Evolutionary conservation across 2,888 invertebrate species (phyloP), one percentile per base, ranked within the genome.

Genomic region (Apamea monoglypha): DNA sequence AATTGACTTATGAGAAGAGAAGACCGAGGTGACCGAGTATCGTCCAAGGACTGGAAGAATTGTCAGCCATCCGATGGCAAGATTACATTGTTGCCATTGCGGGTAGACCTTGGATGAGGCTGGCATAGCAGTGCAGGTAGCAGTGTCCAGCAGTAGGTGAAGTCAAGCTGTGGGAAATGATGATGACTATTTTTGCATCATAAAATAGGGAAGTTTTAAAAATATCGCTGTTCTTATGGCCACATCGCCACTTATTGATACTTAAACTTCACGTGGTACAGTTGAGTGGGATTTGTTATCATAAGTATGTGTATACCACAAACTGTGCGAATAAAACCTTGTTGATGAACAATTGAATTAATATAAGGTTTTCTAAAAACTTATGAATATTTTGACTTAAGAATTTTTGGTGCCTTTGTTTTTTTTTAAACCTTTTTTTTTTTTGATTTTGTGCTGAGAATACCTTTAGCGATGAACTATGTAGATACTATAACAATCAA

Each of bases 191-290:
- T n/a, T 14, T 14, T 18, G 12, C 4, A 36, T 25, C n/a, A 32
- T 44, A 14, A 56, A 12, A 21, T 12, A n/a, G 25, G 4, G 4
- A 25, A 25, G 8, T 12, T 25, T 25, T 2, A 21, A 1, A 56
- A 50, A 47, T 50, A 63, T 32, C 83, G 79, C 83, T 79, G 25
- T 63, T 83, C 63, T 76, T 36, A 70, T 79, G 64, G 84, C 90
- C 90, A 69, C 61, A 66, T n/a, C 14, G 50, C 76, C 70, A 64
- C 84, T 84, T 82, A 87, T 75, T 87, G 87, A 82, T 85, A 79
- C 84, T 89, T 71, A 75, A 82, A 88, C 56, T 84, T 78, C n/a
- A 53, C 74, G 44, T 83, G 77, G 66, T 80, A 70, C 76, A 80
- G 77, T 81, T 29, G 67, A 88, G 81, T 81, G 74, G 36, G 67